These are phyloP conservation scores for Pyrgilauda ruficollis DNA, from an alignment of 2,113 vertebrate species.

Conservation along the genomic window DNA sequence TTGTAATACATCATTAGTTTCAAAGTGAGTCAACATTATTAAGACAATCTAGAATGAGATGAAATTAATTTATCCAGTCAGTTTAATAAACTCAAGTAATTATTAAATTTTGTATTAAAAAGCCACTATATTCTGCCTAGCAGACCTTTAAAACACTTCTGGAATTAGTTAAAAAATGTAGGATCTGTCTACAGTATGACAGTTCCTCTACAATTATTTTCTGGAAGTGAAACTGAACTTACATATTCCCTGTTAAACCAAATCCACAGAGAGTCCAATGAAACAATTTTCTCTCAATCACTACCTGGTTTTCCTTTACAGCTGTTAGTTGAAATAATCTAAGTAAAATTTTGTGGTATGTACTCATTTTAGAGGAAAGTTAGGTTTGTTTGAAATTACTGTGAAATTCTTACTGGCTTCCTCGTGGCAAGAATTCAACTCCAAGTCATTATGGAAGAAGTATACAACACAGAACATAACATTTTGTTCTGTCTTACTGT, in stretches of 20 bases:
- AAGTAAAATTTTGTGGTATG: not conserved
- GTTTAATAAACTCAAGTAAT: slow-evolving; percentile 1
- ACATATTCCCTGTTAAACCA: not conserved
- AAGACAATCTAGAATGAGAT: not conserved
- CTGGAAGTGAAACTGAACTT: not conserved
- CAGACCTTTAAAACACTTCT: slow-evolving; percentile 4
- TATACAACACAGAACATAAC: not conserved
- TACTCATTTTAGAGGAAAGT: not conserved
- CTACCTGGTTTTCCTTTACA: not conserved
- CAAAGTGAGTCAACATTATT: not conserved
- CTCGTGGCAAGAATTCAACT: not conserved
- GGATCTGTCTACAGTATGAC: not conserved
- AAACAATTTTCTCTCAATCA: not conserved
- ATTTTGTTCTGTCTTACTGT: not conserved
- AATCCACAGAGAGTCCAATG: not conserved
- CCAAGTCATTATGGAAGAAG: not conserved
- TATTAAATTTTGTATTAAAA: not conserved
- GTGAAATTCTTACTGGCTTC: not conserved
- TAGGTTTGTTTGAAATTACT: not conserved
- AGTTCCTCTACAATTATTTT: not conserved
- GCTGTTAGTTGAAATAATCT: not conserved
- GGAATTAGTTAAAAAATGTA: not conserved
- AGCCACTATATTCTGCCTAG: not conserved
- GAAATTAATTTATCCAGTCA: not conserved
- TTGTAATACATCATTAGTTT: not conserved